Evolutionary conservation across 2,797 vertebrate species (phyloP).

Genomic region (Hippocampus kuda): DNA sequence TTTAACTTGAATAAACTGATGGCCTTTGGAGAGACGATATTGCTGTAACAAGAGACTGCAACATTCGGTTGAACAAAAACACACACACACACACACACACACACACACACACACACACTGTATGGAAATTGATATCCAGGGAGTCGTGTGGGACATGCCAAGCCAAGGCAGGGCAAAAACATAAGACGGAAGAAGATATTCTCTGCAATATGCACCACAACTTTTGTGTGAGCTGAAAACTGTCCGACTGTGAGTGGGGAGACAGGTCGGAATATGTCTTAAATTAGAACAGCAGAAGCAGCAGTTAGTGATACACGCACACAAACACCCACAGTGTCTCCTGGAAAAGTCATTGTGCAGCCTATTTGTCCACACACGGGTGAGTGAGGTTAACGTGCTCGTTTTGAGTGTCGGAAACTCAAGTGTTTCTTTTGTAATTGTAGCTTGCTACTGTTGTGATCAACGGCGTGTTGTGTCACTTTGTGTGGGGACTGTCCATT

Average conservation of each 20-base stretch:
- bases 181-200: slow-evolving; percentile 7
- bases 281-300: slow-evolving; percentile 9
- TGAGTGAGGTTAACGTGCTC: slow-evolving; percentile 17
- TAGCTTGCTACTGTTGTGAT: slow-evolving; percentile 8
- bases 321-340: slow-evolving; percentile 8
- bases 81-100: neutral
- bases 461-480: slow-evolving; percentile 36
- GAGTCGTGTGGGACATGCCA: neutral
- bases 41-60: too few species aligned
- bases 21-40: too few species aligned
- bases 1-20: too few species aligned
- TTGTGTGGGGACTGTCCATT: slow-evolving; percentile 34
- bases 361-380: slow-evolving; percentile 6
- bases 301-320: slow-evolving; percentile 27
- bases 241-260: neutral
- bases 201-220: slow-evolving; percentile 21
- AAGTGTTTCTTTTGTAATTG: slow-evolving; percentile 20
- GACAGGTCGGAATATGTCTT: slow-evolving; percentile 2
- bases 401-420: slow-evolving; percentile 19
- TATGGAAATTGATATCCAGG: neutral
- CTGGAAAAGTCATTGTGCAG: slow-evolving; percentile 6
- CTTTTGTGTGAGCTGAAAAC: neutral
- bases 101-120: neutral
- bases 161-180: neutral
- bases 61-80: too few species aligned